These are phyloP conservation scores for Thalassophryne amazonica DNA, from an alignment of 2,797 vertebrate genomes.

Conservation along the genomic window DNA sequence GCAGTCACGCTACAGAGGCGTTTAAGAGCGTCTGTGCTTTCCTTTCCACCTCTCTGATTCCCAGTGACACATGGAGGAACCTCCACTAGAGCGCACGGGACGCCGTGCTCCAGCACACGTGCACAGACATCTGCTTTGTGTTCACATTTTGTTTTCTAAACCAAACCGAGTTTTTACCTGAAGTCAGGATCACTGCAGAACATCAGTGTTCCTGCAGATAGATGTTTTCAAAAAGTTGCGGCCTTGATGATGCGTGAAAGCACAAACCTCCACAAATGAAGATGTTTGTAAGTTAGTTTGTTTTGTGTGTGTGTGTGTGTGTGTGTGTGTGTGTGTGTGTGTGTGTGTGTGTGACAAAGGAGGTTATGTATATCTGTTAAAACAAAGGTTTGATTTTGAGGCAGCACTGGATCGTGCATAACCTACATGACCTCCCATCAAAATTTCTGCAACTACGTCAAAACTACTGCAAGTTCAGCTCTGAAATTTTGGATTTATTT, in stretches of 20 bases:
- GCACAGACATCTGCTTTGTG: conserved; percentile 22
- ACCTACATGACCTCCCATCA: too few species aligned
- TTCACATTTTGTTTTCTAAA: conserved; percentile 19
- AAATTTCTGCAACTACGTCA: too few species aligned
- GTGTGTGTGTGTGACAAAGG: too few species aligned
- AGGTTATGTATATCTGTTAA: too few species aligned
- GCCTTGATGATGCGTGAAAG: not conserved
- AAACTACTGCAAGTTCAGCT: too few species aligned
- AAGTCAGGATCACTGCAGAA: not conserved
- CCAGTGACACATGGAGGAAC: conserved; percentile 49
- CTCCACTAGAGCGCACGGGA: conserved; percentile 20
- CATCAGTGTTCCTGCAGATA: not conserved
- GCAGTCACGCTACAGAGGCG: conserved; percentile 65
- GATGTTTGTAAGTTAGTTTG: too few species aligned
- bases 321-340: too few species aligned
- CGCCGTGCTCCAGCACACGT: conserved; percentile 17
- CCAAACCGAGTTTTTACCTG: not conserved
- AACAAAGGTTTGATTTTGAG: too few species aligned
- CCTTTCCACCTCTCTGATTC: conserved; percentile 61
- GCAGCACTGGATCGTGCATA: too few species aligned
- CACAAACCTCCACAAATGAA: not conserved
- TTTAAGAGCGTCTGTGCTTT: conserved; percentile 60
- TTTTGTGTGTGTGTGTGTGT: too few species aligned
- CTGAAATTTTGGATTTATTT: too few species aligned
- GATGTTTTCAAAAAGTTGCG: not conserved